Base-by-base conservation (phyloP, 2,797 vertebrate genomes). In the Gadopsis bispinosus region DNA sequence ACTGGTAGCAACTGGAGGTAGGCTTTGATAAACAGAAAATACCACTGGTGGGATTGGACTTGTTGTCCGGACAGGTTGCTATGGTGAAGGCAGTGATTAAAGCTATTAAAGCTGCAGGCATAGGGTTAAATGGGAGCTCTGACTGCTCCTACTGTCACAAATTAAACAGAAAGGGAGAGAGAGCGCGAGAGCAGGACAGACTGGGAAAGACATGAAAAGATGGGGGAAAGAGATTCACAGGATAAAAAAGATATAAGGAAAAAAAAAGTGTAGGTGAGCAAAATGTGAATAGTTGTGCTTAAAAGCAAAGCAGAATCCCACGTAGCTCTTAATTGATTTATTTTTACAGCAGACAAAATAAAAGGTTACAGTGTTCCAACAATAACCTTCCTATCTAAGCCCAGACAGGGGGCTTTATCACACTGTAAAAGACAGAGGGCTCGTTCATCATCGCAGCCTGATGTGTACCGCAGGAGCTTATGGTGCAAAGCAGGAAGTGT, bases 71-170 rank as follows among this genome's bases (percentile, higher is more conserved):
- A 85, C 80, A 79, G 88, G 90, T 94, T 94, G 87, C 89, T 86
- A 91, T 94, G 91, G 90, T 89, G 86, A 93, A 89, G 74, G 79
- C 69, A 78, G 82, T 92, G 88, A 92, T 94, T 94, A 91, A 92
- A 91, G 78, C 83, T 83, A 91, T 90, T 91, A 93, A 92, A 91
- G 88, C 88, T 91, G 88, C 85, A 86, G 86, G 89, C 81, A 54
- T 74, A 86, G 83, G 85, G 91, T 90, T 91, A 92, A 93, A 93
- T 89, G 84, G 80, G 85, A 91, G 85, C 85, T 73, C 85, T 88
- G 91, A 91, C 93, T 92, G 87, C 84, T 86, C 85, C 86, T 83
- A 80, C 92, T 91, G 87, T 86, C 84, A 83, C 89, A 93, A 91
- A 92, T 92, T 87, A 93, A 90, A 91, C 72, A 77, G 69, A 55